These are phyloP conservation scores for Agrypnia vestita DNA, from an alignment of 1,140 invertebrate species.

Conservation along the genomic window DNA sequence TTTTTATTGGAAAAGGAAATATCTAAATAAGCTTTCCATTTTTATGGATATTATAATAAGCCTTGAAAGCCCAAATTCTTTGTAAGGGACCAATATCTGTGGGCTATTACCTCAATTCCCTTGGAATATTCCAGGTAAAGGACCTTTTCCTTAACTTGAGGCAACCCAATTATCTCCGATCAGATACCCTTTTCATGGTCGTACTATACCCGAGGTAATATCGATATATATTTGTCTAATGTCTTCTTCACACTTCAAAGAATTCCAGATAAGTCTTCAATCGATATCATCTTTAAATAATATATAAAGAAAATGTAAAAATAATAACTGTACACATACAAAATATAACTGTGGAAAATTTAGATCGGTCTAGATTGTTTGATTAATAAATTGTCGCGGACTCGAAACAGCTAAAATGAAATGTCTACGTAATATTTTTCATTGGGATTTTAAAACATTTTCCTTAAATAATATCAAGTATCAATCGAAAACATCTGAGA, in stretches of 20 bases:
- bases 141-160: neutral
- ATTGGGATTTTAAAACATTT: too few relatives aligned
- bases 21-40: neutral
- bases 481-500: too few relatives aligned
- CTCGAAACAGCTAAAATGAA: too few relatives aligned
- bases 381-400: too few relatives aligned
- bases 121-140: slow-evolving; percentile 9
- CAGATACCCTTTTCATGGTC: slow-evolving; percentile 20
- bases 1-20: slow-evolving; percentile 3
- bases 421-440: too few relatives aligned
- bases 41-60: slow-evolving; percentile 20
- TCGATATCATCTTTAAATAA: too few relatives aligned
- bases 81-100: neutral
- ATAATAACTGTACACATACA: too few relatives aligned
- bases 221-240: slow-evolving; percentile 29
- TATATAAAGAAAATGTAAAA: too few relatives aligned
- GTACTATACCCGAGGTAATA: slow-evolving; percentile 26
- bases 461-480: too few relatives aligned
- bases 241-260: slow-evolving; percentile 16
- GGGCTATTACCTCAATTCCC: slow-evolving; percentile 22
- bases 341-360: too few relatives aligned
- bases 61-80: slow-evolving; percentile 7
- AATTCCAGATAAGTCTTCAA: neutral
- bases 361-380: too few relatives aligned
- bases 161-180: slow-evolving; percentile 38